Conservation (phyloP, 2,113 vertebrate species). For the Ursus arctos region DNA sequence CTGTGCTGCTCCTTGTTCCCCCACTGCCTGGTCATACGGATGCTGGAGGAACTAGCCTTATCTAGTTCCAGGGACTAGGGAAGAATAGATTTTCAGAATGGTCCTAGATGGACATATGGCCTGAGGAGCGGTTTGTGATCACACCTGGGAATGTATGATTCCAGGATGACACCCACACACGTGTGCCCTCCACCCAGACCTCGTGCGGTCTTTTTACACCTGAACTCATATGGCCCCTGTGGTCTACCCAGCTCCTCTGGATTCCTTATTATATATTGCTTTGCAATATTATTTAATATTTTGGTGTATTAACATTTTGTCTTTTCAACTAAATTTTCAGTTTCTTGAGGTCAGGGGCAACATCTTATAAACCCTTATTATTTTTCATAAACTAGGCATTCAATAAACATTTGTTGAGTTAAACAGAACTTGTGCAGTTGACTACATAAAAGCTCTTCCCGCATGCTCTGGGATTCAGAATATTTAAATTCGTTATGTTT, state of each 20-base stretch:
- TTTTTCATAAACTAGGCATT: background rate
- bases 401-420: background rate
- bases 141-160: background rate
- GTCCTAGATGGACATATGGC: background rate
- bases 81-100: background rate
- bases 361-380: background rate
- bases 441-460: background rate
- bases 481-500: slow-evolving; percentile 50
- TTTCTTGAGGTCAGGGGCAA: background rate
- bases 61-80: background rate
- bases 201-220: background rate
- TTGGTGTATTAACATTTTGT: background rate
- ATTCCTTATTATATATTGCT: background rate
- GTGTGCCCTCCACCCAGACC: background rate
- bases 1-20: background rate
- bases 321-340: slow-evolving; percentile 21
- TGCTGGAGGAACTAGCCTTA: background rate
- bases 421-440: background rate
- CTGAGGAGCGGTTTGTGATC: background rate
- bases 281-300: background rate
- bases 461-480: background rate
- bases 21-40: background rate
- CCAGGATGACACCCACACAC: background rate
- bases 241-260: background rate
- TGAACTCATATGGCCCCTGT: background rate